Evolutionary conservation across 2,113 vertebrate genomes (phyloP), one percentile per base, ranked within the genome.

Genomic region (Sciurus niger): DNA sequence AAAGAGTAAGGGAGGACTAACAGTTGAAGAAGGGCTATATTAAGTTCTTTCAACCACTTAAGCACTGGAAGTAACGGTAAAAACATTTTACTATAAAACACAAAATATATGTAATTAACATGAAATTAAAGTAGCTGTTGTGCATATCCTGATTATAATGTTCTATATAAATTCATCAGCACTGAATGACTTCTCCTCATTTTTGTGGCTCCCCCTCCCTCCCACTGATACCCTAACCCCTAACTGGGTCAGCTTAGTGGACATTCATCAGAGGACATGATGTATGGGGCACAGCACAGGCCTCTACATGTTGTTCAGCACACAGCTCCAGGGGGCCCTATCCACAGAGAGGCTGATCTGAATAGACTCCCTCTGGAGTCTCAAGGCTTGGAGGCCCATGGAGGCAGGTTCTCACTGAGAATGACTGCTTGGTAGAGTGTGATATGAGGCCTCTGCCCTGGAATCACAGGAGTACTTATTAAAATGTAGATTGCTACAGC

Each of bases 21-120:
- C 40, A 60, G 46, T 34, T 67, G n/a, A 93, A 85, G 60, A n/a
- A 51, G 48, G 86, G 70, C 34, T 86, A 70, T 83, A 37, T 67
- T 63, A 76, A 82, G 18, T 48, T 87, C 24, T 79, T 93, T 85
- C 55, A 74, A 77, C 74, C 22, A 20, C 46, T 89, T 84, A 58
- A 79, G 46, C 46, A 30, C 9, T 67, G 16, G 65, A 84, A 94
- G 73, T 76, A 86, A 53, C 90, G 70, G 28, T 90, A 77, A 87
- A 77, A 93, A 90, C 14, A 83, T 72, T 90, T 83, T 76, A 86
- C 51, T 89, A 30, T 87, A 87, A 90, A 95, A 90, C 20, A 51
- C 30, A 74, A 85, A 78, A 80, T 28, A 72, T 73, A 60, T 28
- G 28, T 76, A 76, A 63, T 63, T 63, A 76, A n/a, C 34, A 63